Conservation (phyloP, 2,888 invertebrate species). For the Xestia rhomboidea region DNA sequence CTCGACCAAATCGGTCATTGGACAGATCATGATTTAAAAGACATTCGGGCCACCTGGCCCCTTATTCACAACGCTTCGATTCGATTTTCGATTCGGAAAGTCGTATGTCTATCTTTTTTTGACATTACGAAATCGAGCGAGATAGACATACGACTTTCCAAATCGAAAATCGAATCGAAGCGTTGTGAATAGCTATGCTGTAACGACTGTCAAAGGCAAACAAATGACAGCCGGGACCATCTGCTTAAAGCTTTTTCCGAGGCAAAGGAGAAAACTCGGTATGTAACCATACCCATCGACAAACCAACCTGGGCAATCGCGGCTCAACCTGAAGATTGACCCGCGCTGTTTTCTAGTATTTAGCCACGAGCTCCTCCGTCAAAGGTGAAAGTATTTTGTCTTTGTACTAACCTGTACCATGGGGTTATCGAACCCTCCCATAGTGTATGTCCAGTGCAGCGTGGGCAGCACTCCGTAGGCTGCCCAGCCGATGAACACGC, state of each 20-base stretch:
- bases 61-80: too few species aligned
- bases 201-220: neutral
- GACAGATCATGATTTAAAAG: too few species aligned
- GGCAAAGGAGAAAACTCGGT: neutral
- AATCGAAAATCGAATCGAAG: too few species aligned
- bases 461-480: slow-evolving; percentile 97
- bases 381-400: too few species aligned
- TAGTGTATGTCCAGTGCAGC: slow-evolving; percentile 96
- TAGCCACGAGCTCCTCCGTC: neutral
- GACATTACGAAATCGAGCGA: too few species aligned
- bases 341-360: neutral
- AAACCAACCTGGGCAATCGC: neutral
- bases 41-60: neutral
- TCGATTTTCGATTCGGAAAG: too few species aligned
- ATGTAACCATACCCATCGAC: neutral
- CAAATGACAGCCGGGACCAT: neutral
- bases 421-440: slow-evolving; percentile 96
- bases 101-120: too few species aligned
- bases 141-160: too few species aligned
- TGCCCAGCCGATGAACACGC: slow-evolving; percentile 96
- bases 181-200: too few species aligned
- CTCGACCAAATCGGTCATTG: too few species aligned
- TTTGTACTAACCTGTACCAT: slow-evolving; percentile 93
- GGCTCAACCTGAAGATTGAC: neutral
- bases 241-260: neutral